These are phyloP conservation scores for Orthonychiurus folsomi DNA, from an alignment of 2,888 invertebrate genomes.

Conservation along the genomic window DNA sequence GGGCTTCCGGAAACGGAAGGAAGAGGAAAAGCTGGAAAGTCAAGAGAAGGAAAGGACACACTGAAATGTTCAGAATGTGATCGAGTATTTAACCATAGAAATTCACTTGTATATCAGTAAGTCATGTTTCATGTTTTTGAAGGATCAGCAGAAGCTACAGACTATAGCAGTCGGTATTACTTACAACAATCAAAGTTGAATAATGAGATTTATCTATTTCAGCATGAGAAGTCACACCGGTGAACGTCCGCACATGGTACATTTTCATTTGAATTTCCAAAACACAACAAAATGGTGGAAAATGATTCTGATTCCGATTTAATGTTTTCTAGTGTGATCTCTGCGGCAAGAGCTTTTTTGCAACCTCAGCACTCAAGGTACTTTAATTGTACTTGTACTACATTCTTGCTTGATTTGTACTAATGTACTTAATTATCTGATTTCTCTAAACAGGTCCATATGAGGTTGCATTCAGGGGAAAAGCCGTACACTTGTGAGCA, in stretches of 20 bases:
- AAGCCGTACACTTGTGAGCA: conserved; percentile 73
- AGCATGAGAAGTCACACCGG: conserved; percentile 67
- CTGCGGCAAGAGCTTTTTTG: conserved; percentile 78
- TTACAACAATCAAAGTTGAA: no score
- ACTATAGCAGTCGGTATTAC: no score
- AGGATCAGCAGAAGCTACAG: no score
- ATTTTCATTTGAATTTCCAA: no score
- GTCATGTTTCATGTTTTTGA: no score
- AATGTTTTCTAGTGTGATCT: conserved; percentile 54
- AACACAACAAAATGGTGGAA: no score
- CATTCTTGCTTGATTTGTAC: conserved; percentile 5
- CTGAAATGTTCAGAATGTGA: conserved; percentile 59
- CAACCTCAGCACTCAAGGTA: conserved; percentile 69
- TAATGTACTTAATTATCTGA: not conserved
- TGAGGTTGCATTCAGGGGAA: conserved; percentile 70
- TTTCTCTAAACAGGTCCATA: conserved; percentile 54
- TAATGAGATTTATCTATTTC: no score
- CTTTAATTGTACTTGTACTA: no score
- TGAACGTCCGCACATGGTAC: conserved; percentile 40
- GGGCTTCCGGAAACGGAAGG: conserved; percentile 32
- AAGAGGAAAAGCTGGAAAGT: conserved; percentile 27
- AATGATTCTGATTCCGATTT: conserved; percentile 44
- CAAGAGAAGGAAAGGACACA: conserved; percentile 43
- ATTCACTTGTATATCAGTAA: conserved; percentile 79
- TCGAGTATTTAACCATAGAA: conserved; percentile 67